Evolutionary conservation across 2,888 invertebrate species (phyloP), one percentile per base, ranked within the genome.

Genomic region (Pedicia rivosa): DNA sequence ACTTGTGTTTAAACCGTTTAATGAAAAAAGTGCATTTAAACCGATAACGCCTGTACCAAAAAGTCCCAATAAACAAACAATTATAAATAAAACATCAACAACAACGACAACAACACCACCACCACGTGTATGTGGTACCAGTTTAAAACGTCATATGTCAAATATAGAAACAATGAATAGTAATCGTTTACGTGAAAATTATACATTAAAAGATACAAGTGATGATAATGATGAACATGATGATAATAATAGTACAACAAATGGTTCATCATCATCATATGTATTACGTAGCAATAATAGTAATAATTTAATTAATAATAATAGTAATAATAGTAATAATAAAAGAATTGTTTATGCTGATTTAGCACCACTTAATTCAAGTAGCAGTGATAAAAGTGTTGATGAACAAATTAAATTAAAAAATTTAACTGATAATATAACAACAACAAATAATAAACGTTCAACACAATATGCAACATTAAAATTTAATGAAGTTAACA

Each of bases 401-500:
- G 30, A 24, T 37, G 33, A 29, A 7, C 27, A 27, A 15, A 31
- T 8, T 37, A 37, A 37, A 25, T 25, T 25, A 16, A 34, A 34
- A 16, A 34, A 34, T 34, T 25, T 25, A 5, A 16, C 14, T 15
- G 14, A 20, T 28, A 35, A 27, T 34, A 29, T 5, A 22, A 36
- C 26, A 27, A 28, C n/a, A 14, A 12, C 13, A 26, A 19, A 26
- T 19, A 29, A 32, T 25, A 15, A 62, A 51, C 56, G 57, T 44
- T 57, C 63, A 58, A 69, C 72, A 52, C 72, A 74, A 56, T 74
- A 74, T 54, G 68, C 73, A 39, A 72, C 74, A 50, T 62, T 74
- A 49, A 71, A 70, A 56, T 75, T 74, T 59, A 70, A 72, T 54
- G 74, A 74, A 55, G 67, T 74, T 46, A 49, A 46, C 40, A 48